phyloP scores from a whole-genome alignment of 2,888 invertebrate genomes.

The Mantis religiosa region DNA sequence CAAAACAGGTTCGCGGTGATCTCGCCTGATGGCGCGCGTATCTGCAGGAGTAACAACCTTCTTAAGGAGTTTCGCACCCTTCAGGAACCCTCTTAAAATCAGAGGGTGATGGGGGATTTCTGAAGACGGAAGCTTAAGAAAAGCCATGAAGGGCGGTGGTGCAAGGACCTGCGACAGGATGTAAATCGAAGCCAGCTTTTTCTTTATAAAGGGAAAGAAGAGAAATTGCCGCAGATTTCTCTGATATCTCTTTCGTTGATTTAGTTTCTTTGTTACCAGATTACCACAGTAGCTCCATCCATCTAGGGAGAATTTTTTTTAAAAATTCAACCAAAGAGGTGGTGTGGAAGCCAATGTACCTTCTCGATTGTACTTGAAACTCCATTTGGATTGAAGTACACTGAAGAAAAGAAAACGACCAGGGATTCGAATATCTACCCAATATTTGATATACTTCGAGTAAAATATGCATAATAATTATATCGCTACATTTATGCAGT shows the following conservation, averaged over 20 bases:
- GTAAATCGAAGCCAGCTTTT: background rate
- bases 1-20: background rate
- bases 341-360: too few species aligned
- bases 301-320: too few species aligned
- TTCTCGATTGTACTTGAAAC: too few species aligned
- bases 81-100: background rate
- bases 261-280: background rate
- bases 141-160: background rate
- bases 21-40: background rate
- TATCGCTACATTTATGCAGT: too few species aligned
- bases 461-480: too few species aligned
- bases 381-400: too few species aligned
- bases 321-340: too few species aligned
- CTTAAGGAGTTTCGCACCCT: background rate
- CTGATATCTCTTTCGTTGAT: background rate
- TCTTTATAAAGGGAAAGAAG: background rate
- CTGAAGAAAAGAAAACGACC: too few species aligned
- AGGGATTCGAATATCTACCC: too few species aligned
- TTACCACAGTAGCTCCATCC: background rate
- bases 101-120: background rate
- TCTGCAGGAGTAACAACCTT: background rate
- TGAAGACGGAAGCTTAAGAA: background rate
- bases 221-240: background rate
- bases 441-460: too few species aligned
- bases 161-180: background rate